Evolutionary conservation across 2,888 invertebrate genomes (phyloP), one percentile per base, ranked within the genome.

Genomic region (Sphinx pinastri): DNA sequence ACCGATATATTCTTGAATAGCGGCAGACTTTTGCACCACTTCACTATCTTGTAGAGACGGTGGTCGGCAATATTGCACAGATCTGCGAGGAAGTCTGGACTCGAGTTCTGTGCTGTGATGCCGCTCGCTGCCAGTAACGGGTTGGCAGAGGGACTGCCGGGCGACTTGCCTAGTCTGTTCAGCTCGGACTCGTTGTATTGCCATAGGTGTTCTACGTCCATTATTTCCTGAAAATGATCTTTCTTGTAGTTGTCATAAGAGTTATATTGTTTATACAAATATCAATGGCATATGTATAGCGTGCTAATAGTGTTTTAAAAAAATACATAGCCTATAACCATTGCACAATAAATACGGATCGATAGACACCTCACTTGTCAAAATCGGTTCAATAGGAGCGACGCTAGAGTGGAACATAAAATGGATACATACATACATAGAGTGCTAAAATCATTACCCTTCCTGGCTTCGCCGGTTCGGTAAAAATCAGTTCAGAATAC

Each of bases 1-100:
- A 98, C 98, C 82, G 98, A 98, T 81, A 99, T 99, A 91, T 98
- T 98, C 88, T 99, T 98, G 88, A 99, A 99, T 45, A 99, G 95
- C 16, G 99, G 99, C 87, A 99, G 93, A 89, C 98, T 99, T 89
- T 99, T 98, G 94, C 99, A 99, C 99, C 99, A 99, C 88, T 99
- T 98, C 74, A 99, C 99, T 79, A 99, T 98, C 94, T 99, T 98
- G 89, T 99, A 99, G 19, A 99, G 95, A 67, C 99, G 95, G 89
- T 99, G 98, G 90, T 99, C 99, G 63, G 99, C 99, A 73, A 98
- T 98, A 86, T 98, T 97, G 94, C 98, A 98, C 83, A 98, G 95
- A 90, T 98, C 98, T 2, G 98, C 97, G 69, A 98, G 95, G 88
- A 97, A 96, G 92, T 98, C 98, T 0, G 97, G 97, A 90, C 96